These are phyloP conservation scores for Heliocidaris tuberculata DNA, from an alignment of 35 echinoderm and acorn worm species.

Conservation along the genomic window DNA sequence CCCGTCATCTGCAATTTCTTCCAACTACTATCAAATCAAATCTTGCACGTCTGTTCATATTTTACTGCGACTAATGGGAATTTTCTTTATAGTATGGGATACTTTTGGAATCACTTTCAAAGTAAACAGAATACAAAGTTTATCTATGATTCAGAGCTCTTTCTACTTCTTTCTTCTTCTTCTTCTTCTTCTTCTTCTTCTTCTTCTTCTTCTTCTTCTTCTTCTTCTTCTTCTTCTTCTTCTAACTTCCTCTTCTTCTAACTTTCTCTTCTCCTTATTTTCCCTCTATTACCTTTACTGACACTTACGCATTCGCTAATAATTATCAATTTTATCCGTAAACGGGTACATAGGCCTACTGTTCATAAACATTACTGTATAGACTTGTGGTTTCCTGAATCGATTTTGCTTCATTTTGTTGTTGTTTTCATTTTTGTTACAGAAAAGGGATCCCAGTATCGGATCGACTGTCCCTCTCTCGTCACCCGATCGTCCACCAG, in stretches of 20 bases:
- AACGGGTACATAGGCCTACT: background rate
- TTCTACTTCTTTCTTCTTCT: background rate
- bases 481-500: background rate
- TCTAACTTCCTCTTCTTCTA: too few species aligned
- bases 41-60: too few species aligned
- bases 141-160: background rate
- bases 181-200: background rate
- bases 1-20: background rate
- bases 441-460: conserved; percentile 33
- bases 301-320: background rate
- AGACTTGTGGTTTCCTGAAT: background rate
- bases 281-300: background rate
- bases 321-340: background rate
- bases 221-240: too few species aligned
- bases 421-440: background rate
- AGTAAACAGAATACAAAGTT: too few species aligned
- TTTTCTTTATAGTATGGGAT: too few species aligned
- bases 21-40: background rate
- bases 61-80: too few species aligned
- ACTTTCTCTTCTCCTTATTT: too few species aligned
- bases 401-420: background rate
- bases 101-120: too few species aligned
- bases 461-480: background rate
- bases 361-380: background rate
- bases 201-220: too few species aligned